Evolutionary conservation across 2,888 invertebrate species (phyloP).

Genomic region (Branchipolynoe longqiensis): DNA sequence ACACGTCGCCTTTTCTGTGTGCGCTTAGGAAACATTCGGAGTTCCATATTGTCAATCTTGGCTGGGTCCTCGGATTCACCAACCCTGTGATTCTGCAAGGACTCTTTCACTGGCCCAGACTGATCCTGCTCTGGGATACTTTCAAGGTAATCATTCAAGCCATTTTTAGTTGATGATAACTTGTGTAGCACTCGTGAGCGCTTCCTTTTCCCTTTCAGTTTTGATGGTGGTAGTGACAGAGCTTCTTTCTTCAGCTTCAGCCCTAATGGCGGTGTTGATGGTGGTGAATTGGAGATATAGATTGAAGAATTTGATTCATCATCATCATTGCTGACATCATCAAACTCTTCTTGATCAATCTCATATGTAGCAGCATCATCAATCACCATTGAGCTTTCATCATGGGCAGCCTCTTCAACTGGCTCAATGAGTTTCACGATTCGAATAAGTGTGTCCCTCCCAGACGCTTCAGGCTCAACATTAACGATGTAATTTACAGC

Average conservation of each 20-base stretch:
- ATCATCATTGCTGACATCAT: neutral
- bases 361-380: neutral
- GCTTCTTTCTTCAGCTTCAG: neutral
- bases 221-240: neutral
- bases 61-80: neutral
- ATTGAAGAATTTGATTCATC: neutral
- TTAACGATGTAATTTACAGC: neutral
- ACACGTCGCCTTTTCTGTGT: neutral
- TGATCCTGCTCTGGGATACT: neutral
- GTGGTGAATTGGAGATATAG: neutral
- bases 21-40: no score
- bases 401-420: neutral
- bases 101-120: neutral
- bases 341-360: neutral
- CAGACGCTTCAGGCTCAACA: neutral
- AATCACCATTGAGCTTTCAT: neutral
- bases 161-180: neutral
- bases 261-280: neutral
- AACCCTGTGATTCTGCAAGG: neutral
- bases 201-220: neutral
- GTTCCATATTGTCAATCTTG: neutral
- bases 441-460: neutral
- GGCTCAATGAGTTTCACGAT: neutral
- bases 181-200: neutral
- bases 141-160: neutral